Conservation (phyloP, 1,140 invertebrate species). For the Danaus melanippus region DNA sequence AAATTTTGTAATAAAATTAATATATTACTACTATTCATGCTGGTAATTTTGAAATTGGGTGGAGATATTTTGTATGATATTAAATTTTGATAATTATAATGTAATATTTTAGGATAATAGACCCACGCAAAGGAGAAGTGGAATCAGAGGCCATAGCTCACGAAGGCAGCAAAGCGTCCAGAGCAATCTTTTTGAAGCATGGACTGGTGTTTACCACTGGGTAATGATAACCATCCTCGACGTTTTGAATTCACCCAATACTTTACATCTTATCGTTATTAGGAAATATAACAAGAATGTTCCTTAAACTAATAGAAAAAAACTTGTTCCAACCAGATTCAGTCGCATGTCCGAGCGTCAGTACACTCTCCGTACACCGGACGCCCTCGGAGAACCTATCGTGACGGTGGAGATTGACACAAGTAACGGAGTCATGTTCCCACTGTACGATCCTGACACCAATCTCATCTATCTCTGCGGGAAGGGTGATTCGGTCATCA, state of each 20-base stretch:
- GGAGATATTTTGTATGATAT: no score
- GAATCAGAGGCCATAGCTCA: slow-evolving; percentile 93
- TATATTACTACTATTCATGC: no score
- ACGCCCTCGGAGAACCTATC: slow-evolving; percentile 92
- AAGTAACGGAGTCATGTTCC: slow-evolving; percentile 98
- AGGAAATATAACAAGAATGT: no score
- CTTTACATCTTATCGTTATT: no score
- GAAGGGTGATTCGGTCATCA: slow-evolving; percentile 90
- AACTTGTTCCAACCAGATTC: slow-evolving; percentile 4
- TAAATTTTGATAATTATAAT: no score
- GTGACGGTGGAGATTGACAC: slow-evolving; percentile 97
- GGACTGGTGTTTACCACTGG: slow-evolving; percentile 97
- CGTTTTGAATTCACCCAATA: no score
- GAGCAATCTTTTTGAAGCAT: slow-evolving; percentile 92
- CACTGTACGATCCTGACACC: slow-evolving; percentile 97
- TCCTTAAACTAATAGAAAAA: slow-evolving; percentile 3
- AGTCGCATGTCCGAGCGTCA: slow-evolving; percentile 88
- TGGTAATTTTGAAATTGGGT: no score
- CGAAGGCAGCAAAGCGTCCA: slow-evolving; percentile 95
- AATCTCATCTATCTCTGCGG: slow-evolving; percentile 97
- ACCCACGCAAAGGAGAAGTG: slow-evolving; percentile 91
- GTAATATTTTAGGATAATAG: slow-evolving; percentile 80
- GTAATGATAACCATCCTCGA: slow-evolving; percentile 22
- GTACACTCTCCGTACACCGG: slow-evolving; percentile 92
- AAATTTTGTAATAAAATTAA: no score